Conservation (phyloP, 2,888 invertebrate species). For the Drymonia ruficornis region DNA sequence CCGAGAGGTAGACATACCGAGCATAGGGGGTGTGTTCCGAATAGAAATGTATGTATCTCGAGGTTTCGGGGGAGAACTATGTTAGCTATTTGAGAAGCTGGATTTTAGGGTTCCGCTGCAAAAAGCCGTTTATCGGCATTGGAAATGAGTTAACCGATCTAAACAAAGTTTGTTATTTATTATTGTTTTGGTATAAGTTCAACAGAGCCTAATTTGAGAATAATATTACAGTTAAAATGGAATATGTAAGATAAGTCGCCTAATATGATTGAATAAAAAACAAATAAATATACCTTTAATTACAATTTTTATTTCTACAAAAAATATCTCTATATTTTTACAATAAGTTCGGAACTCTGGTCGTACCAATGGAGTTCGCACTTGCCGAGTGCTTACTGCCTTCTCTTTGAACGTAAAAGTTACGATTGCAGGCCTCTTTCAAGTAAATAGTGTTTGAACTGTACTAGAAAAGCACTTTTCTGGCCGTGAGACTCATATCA, state of each 20-base stretch:
- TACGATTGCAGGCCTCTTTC: neutral
- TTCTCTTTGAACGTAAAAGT: neutral
- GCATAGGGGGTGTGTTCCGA: conserved; percentile 6
- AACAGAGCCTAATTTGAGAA: no score
- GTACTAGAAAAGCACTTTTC: neutral
- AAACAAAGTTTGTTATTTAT: no score
- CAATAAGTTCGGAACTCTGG: no score
- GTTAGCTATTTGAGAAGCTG: neutral
- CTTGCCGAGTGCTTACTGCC: neutral
- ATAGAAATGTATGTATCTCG: conserved; percentile 12
- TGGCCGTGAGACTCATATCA: neutral
- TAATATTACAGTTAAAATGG: no score
- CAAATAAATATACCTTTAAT: no score
- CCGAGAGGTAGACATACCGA: conserved; percentile 14
- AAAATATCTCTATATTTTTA: no score
- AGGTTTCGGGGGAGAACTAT: neutral
- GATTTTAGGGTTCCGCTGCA: neutral
- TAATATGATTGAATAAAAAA: no score
- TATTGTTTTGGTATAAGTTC: no score
- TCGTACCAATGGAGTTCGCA: no score
- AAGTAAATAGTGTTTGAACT: neutral
- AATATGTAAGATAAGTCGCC: no score
- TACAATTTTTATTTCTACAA: no score
- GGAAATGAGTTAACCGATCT: neutral
- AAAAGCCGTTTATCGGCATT: neutral